These are phyloP conservation scores for Heliangelus exortis DNA, from an alignment of 2,797 vertebrate genomes.

Conservation along the genomic window DNA sequence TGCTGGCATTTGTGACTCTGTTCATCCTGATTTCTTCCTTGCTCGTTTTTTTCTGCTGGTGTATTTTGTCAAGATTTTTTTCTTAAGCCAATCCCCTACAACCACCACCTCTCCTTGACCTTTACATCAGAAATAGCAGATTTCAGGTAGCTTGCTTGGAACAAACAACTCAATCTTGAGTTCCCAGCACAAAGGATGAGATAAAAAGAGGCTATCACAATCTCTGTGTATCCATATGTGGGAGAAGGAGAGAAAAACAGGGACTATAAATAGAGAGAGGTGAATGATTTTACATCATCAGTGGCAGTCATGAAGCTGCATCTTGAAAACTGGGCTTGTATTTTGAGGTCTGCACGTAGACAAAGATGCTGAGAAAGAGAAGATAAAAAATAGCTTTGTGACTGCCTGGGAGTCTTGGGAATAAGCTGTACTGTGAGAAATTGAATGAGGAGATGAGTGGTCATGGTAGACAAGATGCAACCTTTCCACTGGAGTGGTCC, in stretches of 20 bases:
- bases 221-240: background rate
- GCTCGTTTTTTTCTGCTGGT: background rate
- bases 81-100: background rate
- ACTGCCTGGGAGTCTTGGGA: background rate
- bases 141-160: background rate
- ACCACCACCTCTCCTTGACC: background rate
- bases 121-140: background rate
- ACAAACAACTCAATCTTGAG: constrained; percentile 35
- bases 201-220: background rate
- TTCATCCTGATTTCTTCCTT: background rate
- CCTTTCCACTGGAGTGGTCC: background rate
- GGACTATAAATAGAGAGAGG: background rate
- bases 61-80: background rate
- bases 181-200: background rate
- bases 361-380: background rate
- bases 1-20: background rate
- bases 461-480: background rate
- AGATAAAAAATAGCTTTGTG: background rate
- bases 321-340: background rate
- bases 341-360: background rate
- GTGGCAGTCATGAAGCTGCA: background rate
- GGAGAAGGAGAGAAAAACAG: background rate
- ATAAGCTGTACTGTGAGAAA: background rate
- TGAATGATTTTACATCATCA: background rate
- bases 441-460: accelerated